A percentile compares a stretch with the other conserved stretches of the same genome.
These are phyloP conservation scores for Gobio occitaniae DNA, from an alignment of 2,797 vertebrate species.

Conservation along the genomic window DNA sequence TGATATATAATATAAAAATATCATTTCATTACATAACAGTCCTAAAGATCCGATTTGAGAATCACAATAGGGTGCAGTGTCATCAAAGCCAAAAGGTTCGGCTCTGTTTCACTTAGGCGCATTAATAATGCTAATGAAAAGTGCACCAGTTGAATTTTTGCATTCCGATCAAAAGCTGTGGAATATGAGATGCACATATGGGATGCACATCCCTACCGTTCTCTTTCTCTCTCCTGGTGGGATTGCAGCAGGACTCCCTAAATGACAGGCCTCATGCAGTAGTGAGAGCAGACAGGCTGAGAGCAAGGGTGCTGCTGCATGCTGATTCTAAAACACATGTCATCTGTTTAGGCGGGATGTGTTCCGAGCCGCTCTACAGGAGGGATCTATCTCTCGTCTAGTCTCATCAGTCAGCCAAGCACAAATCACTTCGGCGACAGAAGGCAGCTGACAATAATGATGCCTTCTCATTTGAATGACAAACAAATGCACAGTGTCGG, in stretches of 20 bases:
- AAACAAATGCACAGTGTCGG: slow-evolving; percentile 28
- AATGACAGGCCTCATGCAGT: slow-evolving; percentile 55
- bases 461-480: slow-evolving; percentile 51
- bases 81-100: background rate
- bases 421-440: slow-evolving; percentile 47
- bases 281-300: slow-evolving; percentile 43
- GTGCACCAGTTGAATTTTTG: background rate
- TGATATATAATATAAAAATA: no score
- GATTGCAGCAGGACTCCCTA: slow-evolving; percentile 53
- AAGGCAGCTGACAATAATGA: slow-evolving; percentile 49
- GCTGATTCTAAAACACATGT: slow-evolving; percentile 62
- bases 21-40: background rate
- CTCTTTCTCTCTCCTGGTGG: slow-evolving; percentile 40
- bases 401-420: slow-evolving; percentile 55
- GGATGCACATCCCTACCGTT: slow-evolving; percentile 13
- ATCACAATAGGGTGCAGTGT: background rate
- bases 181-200: slow-evolving; percentile 13
- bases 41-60: background rate
- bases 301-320: slow-evolving; percentile 58
- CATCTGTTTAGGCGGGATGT: slow-evolving; percentile 51
- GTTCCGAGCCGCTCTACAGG: slow-evolving; percentile 50
- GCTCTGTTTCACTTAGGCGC: background rate
- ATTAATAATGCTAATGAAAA: slow-evolving; percentile 14
- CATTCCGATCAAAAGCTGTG: background rate
- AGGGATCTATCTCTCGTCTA: slow-evolving; percentile 54